Evolutionary conservation across 2,113 vertebrate genomes (phyloP), one percentile per base, ranked within the genome.

Genomic region (Salvelinus namaycush): DNA sequence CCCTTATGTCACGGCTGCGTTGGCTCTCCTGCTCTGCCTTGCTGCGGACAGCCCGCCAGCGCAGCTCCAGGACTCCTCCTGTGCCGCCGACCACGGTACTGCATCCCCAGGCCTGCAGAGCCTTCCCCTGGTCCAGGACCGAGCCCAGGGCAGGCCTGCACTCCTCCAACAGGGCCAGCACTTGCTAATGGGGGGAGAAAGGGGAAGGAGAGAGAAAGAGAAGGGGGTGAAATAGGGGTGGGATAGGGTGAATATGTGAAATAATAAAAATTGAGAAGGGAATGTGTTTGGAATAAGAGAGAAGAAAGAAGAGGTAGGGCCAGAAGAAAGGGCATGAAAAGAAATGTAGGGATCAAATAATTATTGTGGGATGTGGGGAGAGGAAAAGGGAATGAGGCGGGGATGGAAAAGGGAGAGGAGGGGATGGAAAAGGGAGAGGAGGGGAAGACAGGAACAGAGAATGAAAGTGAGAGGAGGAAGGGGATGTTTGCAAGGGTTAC

Each of bases 21-120:
- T 93, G 92, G 0, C 94, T 87, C 34, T 98, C 95, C 4, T 92
- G 92, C 79, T 94, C 93, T 8, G 91, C 87, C 70, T 80, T 94
- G 87, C 91, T 92, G 77, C 84, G 91, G 77, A 95, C 79, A 4
- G 91, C 86, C 64, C 89, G 72, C 96, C 97, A 98, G 54, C 93
- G 93, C 29, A 94, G 92, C 89, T 97, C 95, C 76, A 97, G 81
- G 73, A 91, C 93, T 18, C 84, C 77, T 65, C 93, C 90, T 85
- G 94, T 89, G 70, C 68, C 83, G 49, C 87, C 78, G 59, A 94
- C 86, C 18, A 91, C 91, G 24, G 91, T 83, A 76, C 92, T 90
- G 79, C 78, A 89, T 75, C 88, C 88, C 5, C 89, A 83, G 0
- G 72, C 73, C 76, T 90, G 86, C 85, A 97, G 84, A 71, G 80